These are phyloP conservation scores for Manis crassicaudata DNA, from an alignment of 2,797 vertebrate genomes.

Conservation along the genomic window DNA sequence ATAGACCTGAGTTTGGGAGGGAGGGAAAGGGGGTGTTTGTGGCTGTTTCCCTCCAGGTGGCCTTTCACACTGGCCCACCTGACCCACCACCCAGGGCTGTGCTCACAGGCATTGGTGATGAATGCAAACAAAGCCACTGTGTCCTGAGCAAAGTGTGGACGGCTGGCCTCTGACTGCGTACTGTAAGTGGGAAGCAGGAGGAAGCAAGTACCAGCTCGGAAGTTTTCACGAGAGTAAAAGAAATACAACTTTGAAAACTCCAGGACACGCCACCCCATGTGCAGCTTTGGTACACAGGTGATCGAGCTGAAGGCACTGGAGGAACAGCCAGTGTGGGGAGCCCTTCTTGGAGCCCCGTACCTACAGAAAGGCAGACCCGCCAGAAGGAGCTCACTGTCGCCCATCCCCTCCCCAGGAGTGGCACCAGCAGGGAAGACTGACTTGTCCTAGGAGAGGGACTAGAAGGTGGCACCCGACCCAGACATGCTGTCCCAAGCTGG, in stretches of 20 bases:
- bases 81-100: fast-evolving
- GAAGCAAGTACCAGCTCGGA: background rate
- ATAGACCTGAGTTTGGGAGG: background rate
- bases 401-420: background rate
- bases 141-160: background rate
- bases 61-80: background rate
- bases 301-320: background rate
- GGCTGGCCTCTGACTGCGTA: fast-evolving
- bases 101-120: fast-evolving
- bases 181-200: background rate
- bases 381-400: background rate
- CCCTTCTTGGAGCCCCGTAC: fast-evolving
- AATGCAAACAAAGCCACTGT: fast-evolving
- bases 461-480: background rate
- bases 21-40: no score
- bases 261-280: background rate
- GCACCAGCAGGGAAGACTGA: background rate
- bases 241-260: background rate
- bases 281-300: no score
- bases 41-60: background rate
- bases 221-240: background rate
- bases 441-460: background rate
- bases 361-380: no score
- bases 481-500: background rate
- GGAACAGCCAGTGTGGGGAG: background rate